Base-by-base conservation (phyloP, 2,113 vertebrate genomes). In the Festucalex cinctus region DNA sequence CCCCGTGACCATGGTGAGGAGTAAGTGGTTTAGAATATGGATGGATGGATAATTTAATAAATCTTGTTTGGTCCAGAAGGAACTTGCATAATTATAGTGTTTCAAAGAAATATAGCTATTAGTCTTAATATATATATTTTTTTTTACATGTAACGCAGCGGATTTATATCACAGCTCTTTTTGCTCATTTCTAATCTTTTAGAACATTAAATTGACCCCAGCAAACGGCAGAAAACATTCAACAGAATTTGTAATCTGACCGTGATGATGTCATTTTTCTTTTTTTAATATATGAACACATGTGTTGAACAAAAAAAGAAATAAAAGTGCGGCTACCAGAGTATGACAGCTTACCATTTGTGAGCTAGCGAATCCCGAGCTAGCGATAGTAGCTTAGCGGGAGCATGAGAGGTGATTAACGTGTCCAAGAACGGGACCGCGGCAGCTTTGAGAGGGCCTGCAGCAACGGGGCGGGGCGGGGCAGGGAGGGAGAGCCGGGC, bases 321-420 rank as follows among this genome's bases (percentile, higher is more conserved):
- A 24, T 24, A 12, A 56, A 56, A 28, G 13, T 3, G 12, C 28
- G 24, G 14, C 24, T 28, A 2, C 12, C 24, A 28, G 53, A 16
- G 53, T 56, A 56, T 20, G 26, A 17, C 24, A 28, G 24, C 53
- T 56, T 28, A 28, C 13, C 13, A 24, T 56, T 56, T 20, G 19
- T 19, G 19, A 48, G 19, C 46, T n/a, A 48, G 19, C 46, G 46
- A 48, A 48, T 20, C 13, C 24, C 14, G 6, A 56, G 53, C 13
- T 28, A 20, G 16, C 48, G 63, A 63, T n/a, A 32, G 73, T 22
- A 58, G 57, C 53, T 69, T 51, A 70, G 41, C 76, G 74, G 44
- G 53, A 56, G 32, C 72, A 69, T 70, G 71, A 78, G 76, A 85
- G 67, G 83, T 87, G 88, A 88, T 88, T 87, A 89, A 86, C 73